Evolutionary conservation across 2,113 vertebrate genomes (phyloP), one percentile per base, ranked within the genome.

Genomic region (Sterna hirundo): DNA sequence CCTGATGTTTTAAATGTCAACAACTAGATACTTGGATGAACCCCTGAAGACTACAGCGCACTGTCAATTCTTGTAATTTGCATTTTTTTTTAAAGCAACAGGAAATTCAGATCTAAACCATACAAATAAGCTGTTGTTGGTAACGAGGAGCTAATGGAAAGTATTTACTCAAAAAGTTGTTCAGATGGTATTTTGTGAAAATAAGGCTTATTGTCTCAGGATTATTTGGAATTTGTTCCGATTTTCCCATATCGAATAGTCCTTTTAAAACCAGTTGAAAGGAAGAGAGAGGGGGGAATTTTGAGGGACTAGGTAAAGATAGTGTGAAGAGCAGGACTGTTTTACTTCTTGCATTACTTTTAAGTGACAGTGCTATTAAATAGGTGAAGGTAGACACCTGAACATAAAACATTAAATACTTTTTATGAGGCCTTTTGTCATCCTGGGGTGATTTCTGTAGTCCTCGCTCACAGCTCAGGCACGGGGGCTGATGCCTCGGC

Each of bases 1-100:
- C 66, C 68, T 88, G 84, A 47, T 83, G 40, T 86, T 87, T 80
- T 90, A 93, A 94, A 93, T 94, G 90, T 94, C 88, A 91, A 51
- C 66, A 83, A 6, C 71, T 70, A 81, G 86, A 57, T 80, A 92
- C 78, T 76, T 82, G 83, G 58, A 64, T 89, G 83, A 92, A 68
- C 51, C 42, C 44, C 72, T 88, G 65, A 89, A 82, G 86, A 71
- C 69, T 92, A 22, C 74, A 76, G 74, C 38, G 69, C 62, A 10
- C 65, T 85, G 34, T 85, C 65, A 40, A 4, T 65, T 88, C 4
- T 2, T 84, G 74, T 46, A 34, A 69, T 93, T 86, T 72, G 52
- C 44, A 15, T 90, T 82, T 93, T 85, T 85, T 94, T 91, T 89
- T 51, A 69, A 91, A 95, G 70, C 40, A 86, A 61, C 20, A 65